Evolutionary conservation across 2,797 vertebrate genomes (phyloP).

Genomic region (Sparidentex hasta): DNA sequence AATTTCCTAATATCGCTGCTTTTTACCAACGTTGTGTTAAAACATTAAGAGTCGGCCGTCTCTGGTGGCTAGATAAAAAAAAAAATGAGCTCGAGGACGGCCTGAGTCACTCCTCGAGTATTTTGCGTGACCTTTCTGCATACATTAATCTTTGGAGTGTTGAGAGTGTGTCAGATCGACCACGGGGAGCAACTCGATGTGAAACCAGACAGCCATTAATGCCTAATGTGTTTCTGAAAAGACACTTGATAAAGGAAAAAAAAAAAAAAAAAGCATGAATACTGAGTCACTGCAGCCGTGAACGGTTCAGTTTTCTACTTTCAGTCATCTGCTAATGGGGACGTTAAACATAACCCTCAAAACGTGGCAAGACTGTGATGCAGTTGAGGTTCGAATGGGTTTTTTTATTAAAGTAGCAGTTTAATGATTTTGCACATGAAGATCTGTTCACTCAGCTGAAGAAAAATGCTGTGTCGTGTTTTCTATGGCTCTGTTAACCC

Average conservation of each 20-base stretch:
- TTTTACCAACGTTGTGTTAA: background rate
- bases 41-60: background rate
- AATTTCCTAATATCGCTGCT: background rate
- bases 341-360: background rate
- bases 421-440: no score
- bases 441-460: background rate
- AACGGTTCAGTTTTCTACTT: background rate
- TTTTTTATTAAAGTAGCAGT: background rate
- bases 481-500: background rate
- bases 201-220: constrained; percentile 32
- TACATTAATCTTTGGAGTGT: constrained; percentile 19
- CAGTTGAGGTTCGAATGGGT: background rate
- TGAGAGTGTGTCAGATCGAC: constrained; percentile 16
- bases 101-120: constrained; percentile 4
- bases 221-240: constrained; percentile 23
- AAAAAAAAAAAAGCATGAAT: background rate
- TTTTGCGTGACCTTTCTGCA: constrained; percentile 33
- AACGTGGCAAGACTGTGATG: background rate
- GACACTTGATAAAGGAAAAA: background rate
- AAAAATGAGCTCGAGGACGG: background rate
- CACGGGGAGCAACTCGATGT: constrained; percentile 7
- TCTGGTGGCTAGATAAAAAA: background rate
- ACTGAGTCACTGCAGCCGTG: constrained; percentile 12
- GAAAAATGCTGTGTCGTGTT: background rate
- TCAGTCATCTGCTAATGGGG: background rate